These are phyloP conservation scores for Pyrgilauda ruficollis DNA, from an alignment of 2,113 vertebrate species.

Conservation along the genomic window DNA sequence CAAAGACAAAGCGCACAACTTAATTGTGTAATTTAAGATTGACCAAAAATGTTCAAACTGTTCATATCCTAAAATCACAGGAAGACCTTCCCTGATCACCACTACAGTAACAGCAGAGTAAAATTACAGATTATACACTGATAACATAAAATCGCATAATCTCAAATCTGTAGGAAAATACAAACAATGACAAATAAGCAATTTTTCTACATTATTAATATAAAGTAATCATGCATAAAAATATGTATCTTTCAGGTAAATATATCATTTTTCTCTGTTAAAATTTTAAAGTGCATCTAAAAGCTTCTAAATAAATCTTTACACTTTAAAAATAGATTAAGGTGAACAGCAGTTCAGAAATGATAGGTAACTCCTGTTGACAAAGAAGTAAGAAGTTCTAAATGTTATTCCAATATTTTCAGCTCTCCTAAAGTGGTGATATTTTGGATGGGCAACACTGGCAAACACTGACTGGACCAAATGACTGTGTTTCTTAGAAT, in stretches of 20 bases:
- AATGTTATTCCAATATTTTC: not conserved
- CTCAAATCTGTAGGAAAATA: slow-evolving; percentile 14
- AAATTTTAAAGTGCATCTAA: slow-evolving; percentile 18
- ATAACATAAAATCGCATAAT: not conserved
- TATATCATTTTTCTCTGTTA: not conserved
- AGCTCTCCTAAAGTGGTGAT: not conserved
- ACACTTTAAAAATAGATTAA: not conserved
- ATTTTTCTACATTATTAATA: slow-evolving; percentile 20
- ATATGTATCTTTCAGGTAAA: slow-evolving; percentile 29
- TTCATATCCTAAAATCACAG: not conserved
- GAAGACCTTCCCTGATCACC: not conserved
- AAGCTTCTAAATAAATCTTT: slow-evolving; percentile 14
- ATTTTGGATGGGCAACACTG: not conserved
- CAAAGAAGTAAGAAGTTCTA: not conserved
- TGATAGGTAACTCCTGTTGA: not conserved
- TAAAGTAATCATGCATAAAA: slow-evolving; percentile 38
- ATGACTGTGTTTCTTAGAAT: not conserved
- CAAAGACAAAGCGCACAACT: not conserved
- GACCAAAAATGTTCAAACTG: not conserved
- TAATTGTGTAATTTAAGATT: not conserved
- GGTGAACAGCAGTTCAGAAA: not conserved
- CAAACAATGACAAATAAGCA: not conserved
- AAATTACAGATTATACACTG: not conserved
- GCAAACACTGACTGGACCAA: not conserved
- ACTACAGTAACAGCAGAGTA: not conserved